Evolutionary conservation across 2,888 invertebrate species (phyloP).

Genomic region (Harpagoxenus sublaevis): DNA sequence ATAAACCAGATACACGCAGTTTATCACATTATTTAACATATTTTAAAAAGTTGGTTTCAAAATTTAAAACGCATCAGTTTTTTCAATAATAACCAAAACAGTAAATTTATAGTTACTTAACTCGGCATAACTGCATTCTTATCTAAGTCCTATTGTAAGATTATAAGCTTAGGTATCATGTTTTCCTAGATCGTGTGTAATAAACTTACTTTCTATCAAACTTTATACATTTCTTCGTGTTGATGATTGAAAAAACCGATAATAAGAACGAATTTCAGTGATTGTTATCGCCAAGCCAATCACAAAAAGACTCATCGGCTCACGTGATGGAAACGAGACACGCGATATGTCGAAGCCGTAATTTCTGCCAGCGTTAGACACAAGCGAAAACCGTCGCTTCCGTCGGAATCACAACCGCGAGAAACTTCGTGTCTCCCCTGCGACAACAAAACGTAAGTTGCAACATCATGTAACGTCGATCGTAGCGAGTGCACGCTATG

Average conservation of each 20-base stretch:
- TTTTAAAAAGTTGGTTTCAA: background rate
- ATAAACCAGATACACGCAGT: background rate
- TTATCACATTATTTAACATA: background rate
- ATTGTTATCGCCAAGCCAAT: background rate
- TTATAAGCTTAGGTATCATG: background rate
- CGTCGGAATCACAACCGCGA: slow-evolving; percentile 36
- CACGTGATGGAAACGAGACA: slow-evolving; percentile 14
- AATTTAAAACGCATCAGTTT: background rate
- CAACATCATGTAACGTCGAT: slow-evolving; percentile 12
- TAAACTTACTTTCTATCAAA: background rate
- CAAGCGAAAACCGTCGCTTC: slow-evolving; percentile 13
- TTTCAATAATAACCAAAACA: background rate
- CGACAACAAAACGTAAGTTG: slow-evolving; percentile 33
- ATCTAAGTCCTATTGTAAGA: background rate
- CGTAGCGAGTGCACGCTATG: slow-evolving; percentile 30
- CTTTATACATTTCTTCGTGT: background rate
- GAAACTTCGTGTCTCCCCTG: slow-evolving; percentile 29
- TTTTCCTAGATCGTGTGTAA: background rate
- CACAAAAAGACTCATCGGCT: background rate
- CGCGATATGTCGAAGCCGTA: slow-evolving; percentile 32
- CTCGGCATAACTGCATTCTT: background rate
- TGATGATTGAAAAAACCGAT: background rate
- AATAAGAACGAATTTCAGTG: background rate
- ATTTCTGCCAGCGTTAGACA: slow-evolving; percentile 18
- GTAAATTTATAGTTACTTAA: background rate